A percentile compares a stretch with the other conserved stretches of the same genome.
Evolutionary conservation across 2,113 vertebrate genomes (phyloP).

Genomic region (Ceyx cyanopectus): DNA sequence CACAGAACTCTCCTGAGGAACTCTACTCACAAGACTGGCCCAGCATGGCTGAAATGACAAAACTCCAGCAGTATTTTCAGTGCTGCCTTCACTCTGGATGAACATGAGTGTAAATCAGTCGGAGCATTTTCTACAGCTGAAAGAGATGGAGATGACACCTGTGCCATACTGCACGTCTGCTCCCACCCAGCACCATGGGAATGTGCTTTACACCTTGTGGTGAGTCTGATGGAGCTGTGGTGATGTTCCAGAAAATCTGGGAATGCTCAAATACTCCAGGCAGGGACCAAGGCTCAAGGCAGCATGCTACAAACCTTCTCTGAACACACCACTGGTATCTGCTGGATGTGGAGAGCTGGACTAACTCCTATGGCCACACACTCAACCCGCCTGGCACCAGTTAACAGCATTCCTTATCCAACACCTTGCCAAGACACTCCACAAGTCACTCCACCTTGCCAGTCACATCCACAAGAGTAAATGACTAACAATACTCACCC

Average conservation of each 20-base stretch:
- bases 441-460: not conserved
- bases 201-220: not conserved
- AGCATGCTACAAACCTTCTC: not conserved
- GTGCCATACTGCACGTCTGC: rapidly evolving
- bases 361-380: not conserved
- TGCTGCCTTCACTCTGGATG: not conserved
- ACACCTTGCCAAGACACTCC: not conserved
- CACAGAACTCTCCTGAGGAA: not conserved
- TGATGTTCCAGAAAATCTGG: not conserved
- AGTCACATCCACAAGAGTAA: not conserved
- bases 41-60: not conserved
- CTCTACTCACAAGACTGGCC: not conserved
- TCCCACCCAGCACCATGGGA: not conserved
- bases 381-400: not conserved
- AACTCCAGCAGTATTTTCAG: not conserved
- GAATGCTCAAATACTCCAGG: not conserved
- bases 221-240: not conserved
- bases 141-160: not conserved
- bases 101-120: not conserved
- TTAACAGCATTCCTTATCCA: not conserved
- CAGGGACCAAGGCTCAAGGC: rapidly evolving
- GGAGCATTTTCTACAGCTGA: not conserved
- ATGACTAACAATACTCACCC: not conserved
- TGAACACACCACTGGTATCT: not conserved
- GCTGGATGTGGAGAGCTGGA: not conserved